Evolutionary conservation across 2,113 vertebrate species (phyloP), one percentile per base, ranked within the genome.

Genomic region (Jacana jacana): DNA sequence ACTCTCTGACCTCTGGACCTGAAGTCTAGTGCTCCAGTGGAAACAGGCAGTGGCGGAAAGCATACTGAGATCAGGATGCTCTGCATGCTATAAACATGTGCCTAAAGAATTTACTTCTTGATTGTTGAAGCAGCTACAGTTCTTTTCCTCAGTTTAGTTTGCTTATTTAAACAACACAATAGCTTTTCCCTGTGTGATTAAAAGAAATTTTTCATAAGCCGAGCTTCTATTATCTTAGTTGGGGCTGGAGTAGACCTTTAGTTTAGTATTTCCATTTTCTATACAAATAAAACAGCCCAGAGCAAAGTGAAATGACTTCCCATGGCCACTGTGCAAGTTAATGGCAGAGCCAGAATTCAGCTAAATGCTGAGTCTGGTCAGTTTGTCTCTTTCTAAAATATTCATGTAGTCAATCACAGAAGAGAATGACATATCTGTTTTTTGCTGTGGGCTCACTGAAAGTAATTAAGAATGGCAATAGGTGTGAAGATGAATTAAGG

Each of bases 381-480:
- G 23, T 68, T 68, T 64, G 28, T 52, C 27, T 90, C 40, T 89
- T 72, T 84, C 35, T 89, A 66, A 18, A 71, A 54, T 87, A 85
- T 97, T 78, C 35, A 54, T 57, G 65, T 33, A 91, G 51, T 49
- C 14, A 2, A 46, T 80, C 57, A 42, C 75, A 81, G 58, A 71
- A 70, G 39, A 91, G 60, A 91, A 94, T 61, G 31, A 71, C 8
- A 14, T 25, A 10, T 81, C 65, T 70, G 40, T 61, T 96, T 60
- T 84, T 96, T 82, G 76, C 35, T 27, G 35, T 79, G 78, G 73
- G 76, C 69, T 95, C 55, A 23, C n/a, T 75, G 86, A 68, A 94
- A 37, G 23, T 88, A 93, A 95, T 92, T 86, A 93, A 90, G 63
- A 79, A 86, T 63, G 69, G 73, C 77, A 83, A 48, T 60, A 92